Conservation (phyloP, 1,140 invertebrate genomes). For the Meloidogyne chitwoodi region DNA sequence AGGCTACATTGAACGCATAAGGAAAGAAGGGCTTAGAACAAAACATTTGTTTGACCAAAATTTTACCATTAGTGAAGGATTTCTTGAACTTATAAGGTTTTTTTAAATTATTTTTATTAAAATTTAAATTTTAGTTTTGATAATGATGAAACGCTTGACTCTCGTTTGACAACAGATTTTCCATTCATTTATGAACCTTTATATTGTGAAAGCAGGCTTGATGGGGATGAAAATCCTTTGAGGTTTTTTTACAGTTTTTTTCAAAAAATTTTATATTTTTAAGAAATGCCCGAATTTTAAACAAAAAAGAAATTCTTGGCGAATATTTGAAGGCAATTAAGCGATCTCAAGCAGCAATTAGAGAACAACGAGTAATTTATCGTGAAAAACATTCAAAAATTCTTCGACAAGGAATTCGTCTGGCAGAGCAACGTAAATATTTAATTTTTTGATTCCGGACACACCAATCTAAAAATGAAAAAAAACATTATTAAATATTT, state of each 20-base stretch:
- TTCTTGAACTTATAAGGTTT: slow-evolving; percentile 1
- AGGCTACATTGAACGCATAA: slow-evolving; percentile 3
- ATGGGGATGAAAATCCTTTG: slow-evolving; percentile 15
- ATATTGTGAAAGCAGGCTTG: slow-evolving; percentile 16
- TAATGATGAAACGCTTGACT: slow-evolving; percentile 6
- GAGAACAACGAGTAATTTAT: slow-evolving; percentile 9
- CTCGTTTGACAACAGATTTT: neutral
- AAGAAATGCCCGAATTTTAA: neutral
- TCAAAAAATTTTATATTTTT: neutral
- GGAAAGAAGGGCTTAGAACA: slow-evolving; percentile 3
- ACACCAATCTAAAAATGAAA: no score
- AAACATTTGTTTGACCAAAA: slow-evolving; percentile 9
- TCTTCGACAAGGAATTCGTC: neutral
- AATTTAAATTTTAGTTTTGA: neutral
- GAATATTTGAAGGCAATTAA: neutral
- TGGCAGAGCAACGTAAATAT: neutral
- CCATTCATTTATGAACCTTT: slow-evolving; percentile 13
- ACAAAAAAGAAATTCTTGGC: neutral
- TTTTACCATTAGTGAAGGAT: neutral
- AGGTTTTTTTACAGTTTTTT: neutral
- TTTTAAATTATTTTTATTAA: neutral
- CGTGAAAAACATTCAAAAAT: slow-evolving; percentile 4
- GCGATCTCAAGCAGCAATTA: neutral
- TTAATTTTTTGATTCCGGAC: no score
- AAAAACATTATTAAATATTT: no score